A percentile compares a stretch with the other conserved stretches of the same genome.
phyloP scores from a whole-genome alignment of 37 sponge, comb jelly and placozoan genomes.

The Beroe ovata region DNA sequence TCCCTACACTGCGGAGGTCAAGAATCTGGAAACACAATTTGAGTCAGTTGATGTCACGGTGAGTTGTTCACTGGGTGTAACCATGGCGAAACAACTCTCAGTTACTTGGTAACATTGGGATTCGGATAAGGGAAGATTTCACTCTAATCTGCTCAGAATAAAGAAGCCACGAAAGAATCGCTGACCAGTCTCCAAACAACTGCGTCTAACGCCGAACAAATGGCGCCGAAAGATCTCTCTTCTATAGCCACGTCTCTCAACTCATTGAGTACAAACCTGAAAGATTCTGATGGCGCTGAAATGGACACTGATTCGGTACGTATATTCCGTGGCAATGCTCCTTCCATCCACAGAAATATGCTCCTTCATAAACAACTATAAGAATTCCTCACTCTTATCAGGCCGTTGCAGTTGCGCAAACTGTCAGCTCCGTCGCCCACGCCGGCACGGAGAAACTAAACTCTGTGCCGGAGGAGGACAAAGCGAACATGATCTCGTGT shows the following conservation, averaged over 20 bases:
- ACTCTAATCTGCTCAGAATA: too few relatives aligned
- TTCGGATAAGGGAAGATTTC: too few relatives aligned
- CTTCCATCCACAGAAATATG: too few relatives aligned
- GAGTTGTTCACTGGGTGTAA: too few relatives aligned
- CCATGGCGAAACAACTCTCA: too few relatives aligned
- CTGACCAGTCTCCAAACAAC: not conserved
- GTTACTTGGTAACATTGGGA: too few relatives aligned
- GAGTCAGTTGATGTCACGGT: not conserved
- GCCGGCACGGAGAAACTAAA: not conserved
- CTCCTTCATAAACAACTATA: too few relatives aligned
- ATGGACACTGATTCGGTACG: not conserved
- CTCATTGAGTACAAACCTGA: not conserved
- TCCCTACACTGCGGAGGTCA: not conserved
- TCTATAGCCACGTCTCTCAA: not conserved
- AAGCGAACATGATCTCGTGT: not conserved
- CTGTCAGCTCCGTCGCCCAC: slow-evolving; percentile 1
- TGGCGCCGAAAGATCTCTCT: slow-evolving; percentile 29
- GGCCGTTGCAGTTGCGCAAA: not conserved
- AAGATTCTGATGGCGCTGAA: not conserved
- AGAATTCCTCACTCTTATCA: too few relatives aligned
- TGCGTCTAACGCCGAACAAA: not conserved
- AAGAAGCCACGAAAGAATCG: not conserved
- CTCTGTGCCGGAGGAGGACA: slow-evolving; percentile 11
- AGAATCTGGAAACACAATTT: not conserved
- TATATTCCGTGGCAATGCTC: too few relatives aligned